Base-by-base conservation (phyloP, 2,888 invertebrate species). In the Tillus elongatus region DNA sequence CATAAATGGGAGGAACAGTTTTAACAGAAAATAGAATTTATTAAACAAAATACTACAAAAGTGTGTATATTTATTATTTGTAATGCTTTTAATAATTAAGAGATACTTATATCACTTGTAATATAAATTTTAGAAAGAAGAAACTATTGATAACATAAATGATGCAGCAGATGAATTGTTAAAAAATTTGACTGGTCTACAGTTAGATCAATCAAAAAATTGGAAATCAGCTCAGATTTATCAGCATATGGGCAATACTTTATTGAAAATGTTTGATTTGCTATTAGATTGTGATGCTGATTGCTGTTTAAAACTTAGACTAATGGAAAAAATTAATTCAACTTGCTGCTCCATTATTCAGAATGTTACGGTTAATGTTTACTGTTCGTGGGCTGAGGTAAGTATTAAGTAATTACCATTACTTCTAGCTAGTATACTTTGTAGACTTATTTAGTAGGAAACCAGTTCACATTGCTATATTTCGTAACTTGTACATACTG, bases 371-470 rank as follows among this genome's bases (percentile, higher is more conserved):
- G 29, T 65, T 9, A 47, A 59, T 43, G 54, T 62, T 2, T 65
- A 49, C 42, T 57, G 57, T 44, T 36, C 46, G 30, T 65, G 64
- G 64, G 60, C 59, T 11, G 63, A 65, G 53, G 62, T 63, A 51
- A 50, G 28, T 26, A 8, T 15, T 12, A 16, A 10, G 27, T 34
- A 30, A n/a, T 32, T 19, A 13, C 6, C 6, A 11, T 30, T 30
- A 19, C 19, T n/a, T n/a, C n/a, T n/a, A n/a, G n/a, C n/a, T n/a
- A n/a, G n/a, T n/a, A n/a, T n/a, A n/a, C n/a, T n/a, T n/a, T n/a
- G n/a, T n/a, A n/a, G n/a, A n/a, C n/a, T n/a, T n/a, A n/a, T n/a
- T n/a, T n/a, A n/a, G n/a, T n/a, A n/a, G n/a, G n/a, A n/a, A n/a
- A n/a, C n/a, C n/a, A n/a, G n/a, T n/a, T n/a, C n/a, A n/a, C n/a